Base-by-base conservation (phyloP, 2,888 invertebrate species). In the Pherbina coryleti region DNA sequence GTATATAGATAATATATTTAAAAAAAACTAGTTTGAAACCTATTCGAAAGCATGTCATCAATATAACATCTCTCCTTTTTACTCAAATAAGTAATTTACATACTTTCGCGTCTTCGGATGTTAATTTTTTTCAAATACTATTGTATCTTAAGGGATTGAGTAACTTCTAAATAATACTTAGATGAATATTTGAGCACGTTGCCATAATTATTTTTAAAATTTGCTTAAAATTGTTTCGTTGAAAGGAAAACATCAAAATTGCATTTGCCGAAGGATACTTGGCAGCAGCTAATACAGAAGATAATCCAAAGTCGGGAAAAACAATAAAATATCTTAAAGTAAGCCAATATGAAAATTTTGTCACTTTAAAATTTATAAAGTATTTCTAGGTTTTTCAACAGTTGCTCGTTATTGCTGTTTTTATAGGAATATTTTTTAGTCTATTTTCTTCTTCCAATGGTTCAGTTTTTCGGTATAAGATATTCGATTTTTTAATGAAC, bases 231-330 rank as follows among this genome's bases (percentile, higher is more conserved):
- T 25, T 19, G 53, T 60, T 28, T 60, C 64, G 5, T 72, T 71
- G 11, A 78, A 69, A 96, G 88, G 93, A 93, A 82, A 93, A 94
- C 85, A 91, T 97, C 77, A 96, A 96, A 91, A 92, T 96, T 77
- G 97, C 97, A 0, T 97, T 97, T 90, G 96, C 96, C 51, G 97
- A 97, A 89, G 97, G 97, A 0, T 97, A 97, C 87, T 87, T 96
- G 79, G 94, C 96, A 74, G 97, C 95, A 83, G 90, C 91, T 78
- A 91, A 86, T 77, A 84, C 89, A 0, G 87, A 89, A 44, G 90
- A 90, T 79, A 85, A 88, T 55, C 88, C 87, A 7, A 90, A 90
- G 79, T 85, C 89, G 5, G 91, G 92, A 34, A 92, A 91, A 86
- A 90, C 91, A 37, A 91, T 92, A 84, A 92, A 91, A 86, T 92